These are phyloP conservation scores for Empidonax alnorum DNA, from an alignment of 2,113 vertebrate species.

Conservation along the genomic window DNA sequence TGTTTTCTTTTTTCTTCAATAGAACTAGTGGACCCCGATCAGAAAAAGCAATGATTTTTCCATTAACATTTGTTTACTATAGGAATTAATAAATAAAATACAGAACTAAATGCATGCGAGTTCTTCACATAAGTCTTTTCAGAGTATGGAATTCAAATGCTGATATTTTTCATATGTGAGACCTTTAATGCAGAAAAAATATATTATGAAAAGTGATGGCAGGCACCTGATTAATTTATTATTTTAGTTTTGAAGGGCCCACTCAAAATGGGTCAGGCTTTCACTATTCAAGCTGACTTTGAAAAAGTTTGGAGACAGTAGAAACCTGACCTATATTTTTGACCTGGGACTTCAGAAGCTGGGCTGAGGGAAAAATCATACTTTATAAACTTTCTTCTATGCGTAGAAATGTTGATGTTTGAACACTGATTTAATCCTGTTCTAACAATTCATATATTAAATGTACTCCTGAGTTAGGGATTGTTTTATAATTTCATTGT, in stretches of 20 bases:
- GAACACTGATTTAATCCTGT: not conserved
- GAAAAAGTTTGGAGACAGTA: not conserved
- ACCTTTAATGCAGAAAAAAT: not conserved
- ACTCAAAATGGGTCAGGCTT: conserved; percentile 23
- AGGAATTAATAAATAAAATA: not conserved
- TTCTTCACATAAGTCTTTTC: not conserved
- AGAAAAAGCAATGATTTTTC: not conserved
- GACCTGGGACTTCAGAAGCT: conserved; percentile 2
- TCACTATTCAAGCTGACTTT: not conserved
- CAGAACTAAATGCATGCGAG: not conserved
- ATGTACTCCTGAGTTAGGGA: not conserved
- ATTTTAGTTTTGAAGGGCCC: not conserved
- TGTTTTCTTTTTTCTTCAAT: not conserved
- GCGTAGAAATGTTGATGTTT: not conserved
- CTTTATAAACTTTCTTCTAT: not conserved
- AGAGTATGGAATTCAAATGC: not conserved
- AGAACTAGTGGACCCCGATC: not conserved
- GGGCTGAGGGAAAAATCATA: not conserved
- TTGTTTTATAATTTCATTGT: not conserved
- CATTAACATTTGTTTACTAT: not conserved
- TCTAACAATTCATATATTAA: not conserved
- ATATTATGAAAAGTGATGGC: not conserved
- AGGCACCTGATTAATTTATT: not conserved
- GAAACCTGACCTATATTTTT: conserved; percentile 28
- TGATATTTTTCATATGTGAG: not conserved